Evolutionary conservation across 1,140 invertebrate genomes (phyloP).

Genomic region (Zophobas atratus): DNA sequence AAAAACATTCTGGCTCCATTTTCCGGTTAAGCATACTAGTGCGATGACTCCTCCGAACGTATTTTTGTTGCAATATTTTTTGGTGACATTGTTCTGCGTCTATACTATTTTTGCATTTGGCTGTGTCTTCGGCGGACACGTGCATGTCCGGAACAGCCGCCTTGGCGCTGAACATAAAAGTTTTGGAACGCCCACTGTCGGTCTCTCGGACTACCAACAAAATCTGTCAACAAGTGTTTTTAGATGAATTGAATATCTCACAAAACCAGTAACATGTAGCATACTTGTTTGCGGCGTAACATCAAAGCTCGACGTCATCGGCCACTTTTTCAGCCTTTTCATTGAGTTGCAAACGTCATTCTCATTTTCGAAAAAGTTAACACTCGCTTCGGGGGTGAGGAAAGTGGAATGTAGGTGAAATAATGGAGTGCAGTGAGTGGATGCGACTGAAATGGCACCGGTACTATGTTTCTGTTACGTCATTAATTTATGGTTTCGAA

Average conservation of each 20-base stretch:
- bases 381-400: background rate
- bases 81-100: slow-evolving; percentile 7
- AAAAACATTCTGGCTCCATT: no score
- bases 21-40: no score
- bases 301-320: slow-evolving; percentile 20
- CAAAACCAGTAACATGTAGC: slow-evolving; percentile 36
- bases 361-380: no score
- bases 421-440: no score
- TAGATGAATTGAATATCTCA: slow-evolving; percentile 28
- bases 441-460: background rate
- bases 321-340: background rate
- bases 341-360: slow-evolving; percentile 11
- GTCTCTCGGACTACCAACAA: slow-evolving; percentile 34
- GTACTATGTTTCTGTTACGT: background rate
- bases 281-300: slow-evolving; percentile 36
- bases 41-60: background rate
- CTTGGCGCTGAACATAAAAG: slow-evolving; percentile 28
- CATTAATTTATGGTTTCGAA: background rate
- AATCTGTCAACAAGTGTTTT: slow-evolving; percentile 47
- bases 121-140: slow-evolving; percentile 25
- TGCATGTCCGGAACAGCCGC: slow-evolving; percentile 30
- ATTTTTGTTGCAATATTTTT: slow-evolving; percentile 1
- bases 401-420: no score
- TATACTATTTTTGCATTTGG: slow-evolving; percentile 7
- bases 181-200: slow-evolving; percentile 44